phyloP scores from a whole-genome alignment of 2,888 invertebrate species.

The Xanthorhoe designata region DNA sequence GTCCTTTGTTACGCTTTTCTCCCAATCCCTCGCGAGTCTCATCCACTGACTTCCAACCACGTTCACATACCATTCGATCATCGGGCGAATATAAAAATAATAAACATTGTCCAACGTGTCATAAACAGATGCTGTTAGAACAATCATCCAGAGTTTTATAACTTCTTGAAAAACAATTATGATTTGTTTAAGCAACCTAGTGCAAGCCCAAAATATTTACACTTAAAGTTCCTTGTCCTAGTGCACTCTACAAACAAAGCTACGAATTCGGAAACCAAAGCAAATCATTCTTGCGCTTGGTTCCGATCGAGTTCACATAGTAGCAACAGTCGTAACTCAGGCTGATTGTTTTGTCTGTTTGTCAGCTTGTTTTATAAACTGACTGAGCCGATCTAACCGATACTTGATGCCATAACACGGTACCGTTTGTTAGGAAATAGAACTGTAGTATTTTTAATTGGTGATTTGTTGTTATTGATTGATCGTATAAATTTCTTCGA shows the following conservation, averaged over 20 bases:
- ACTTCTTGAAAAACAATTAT: not conserved
- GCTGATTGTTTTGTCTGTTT: constrained; percentile 51
- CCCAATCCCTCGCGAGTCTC: no score
- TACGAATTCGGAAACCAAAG: not conserved
- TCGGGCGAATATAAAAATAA: no score
- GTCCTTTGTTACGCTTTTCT: no score
- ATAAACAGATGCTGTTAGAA: no score
- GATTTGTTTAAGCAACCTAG: not conserved
- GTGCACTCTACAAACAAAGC: not conserved
- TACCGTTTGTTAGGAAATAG: constrained; percentile 1
- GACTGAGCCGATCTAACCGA: constrained; percentile 28
- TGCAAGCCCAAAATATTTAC: not conserved
- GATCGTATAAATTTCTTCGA: no score
- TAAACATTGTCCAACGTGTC: no score
- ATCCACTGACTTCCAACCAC: no score
- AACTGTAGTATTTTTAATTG: not conserved
- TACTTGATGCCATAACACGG: constrained; percentile 10
- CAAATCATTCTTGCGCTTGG: not conserved
- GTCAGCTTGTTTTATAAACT: constrained; percentile 33
- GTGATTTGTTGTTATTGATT: not conserved
- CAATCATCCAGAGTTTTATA: no score
- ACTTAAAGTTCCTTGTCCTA: not conserved
- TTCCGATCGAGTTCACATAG: constrained; percentile 21
- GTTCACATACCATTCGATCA: no score
- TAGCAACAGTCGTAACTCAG: constrained; percentile 42